phyloP scores from a whole-genome alignment of 2,888 invertebrate genomes.

The Conops quadrifasciatus region DNA sequence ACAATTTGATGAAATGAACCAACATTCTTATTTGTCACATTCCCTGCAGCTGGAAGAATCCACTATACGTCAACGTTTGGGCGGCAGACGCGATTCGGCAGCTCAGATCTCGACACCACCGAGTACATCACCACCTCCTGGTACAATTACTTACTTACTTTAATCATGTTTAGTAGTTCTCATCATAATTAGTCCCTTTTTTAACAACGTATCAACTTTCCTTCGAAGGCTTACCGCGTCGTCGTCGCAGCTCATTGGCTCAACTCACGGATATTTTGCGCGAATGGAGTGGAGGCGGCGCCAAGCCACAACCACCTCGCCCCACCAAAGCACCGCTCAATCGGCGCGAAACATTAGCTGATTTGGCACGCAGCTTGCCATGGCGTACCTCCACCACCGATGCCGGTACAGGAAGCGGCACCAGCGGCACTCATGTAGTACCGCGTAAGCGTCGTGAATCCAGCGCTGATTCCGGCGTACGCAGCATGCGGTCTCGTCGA shows the following conservation, averaged over 20 bases:
- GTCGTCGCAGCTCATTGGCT: conserved; percentile 85
- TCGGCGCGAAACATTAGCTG: conserved; percentile 86
- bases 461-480: conserved; percentile 85
- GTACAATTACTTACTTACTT: conserved; percentile 34
- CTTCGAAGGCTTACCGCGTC: conserved; percentile 70
- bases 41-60: conserved; percentile 73
- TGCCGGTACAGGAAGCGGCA: conserved; percentile 53
- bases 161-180: background rate
- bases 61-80: conserved; percentile 83
- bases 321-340: conserved; percentile 73
- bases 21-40: background rate
- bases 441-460: conserved; percentile 84
- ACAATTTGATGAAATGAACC: background rate
- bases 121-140: conserved; percentile 73
- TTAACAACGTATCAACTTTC: background rate
- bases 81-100: conserved; percentile 88
- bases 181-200: background rate
- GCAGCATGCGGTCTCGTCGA: conserved; percentile 77
- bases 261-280: conserved; percentile 88
- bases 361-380: conserved; percentile 83
- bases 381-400: conserved; percentile 78
- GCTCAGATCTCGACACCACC: conserved; percentile 91
- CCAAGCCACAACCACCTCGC: conserved; percentile 60
- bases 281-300: conserved; percentile 81
- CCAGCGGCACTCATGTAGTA: conserved; percentile 59